A percentile compares a stretch with the other conserved stretches of the same genome.
Evolutionary conservation across 23 tunicate species (phyloP).

Genomic region (Clavelina lepadiformis): DNA sequence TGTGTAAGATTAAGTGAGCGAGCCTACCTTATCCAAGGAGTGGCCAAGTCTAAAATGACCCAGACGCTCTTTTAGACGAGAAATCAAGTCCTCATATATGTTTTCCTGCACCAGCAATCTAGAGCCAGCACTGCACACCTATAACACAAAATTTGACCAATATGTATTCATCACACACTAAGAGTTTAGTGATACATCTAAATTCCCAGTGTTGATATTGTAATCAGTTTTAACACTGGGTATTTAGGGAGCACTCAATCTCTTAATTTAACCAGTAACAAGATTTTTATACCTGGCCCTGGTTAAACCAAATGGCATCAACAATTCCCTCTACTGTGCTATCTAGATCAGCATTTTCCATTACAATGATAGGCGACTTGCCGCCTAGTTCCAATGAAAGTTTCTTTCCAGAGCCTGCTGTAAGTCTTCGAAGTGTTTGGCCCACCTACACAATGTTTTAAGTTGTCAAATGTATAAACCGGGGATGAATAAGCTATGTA

Average conservation of each 20-base stretch:
- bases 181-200: too few species aligned
- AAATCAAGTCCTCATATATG: slow-evolving; percentile 67
- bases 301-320: slow-evolving; percentile 93
- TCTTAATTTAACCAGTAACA: not conserved
- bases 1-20: not conserved
- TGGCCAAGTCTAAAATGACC: slow-evolving; percentile 84
- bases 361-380: slow-evolving; percentile 88
- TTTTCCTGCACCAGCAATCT: slow-evolving; percentile 87
- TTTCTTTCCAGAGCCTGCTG: slow-evolving; percentile 93
- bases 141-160: slow-evolving; percentile 4
- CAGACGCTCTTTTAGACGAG: slow-evolving; percentile 69
- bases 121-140: slow-evolving; percentile 98
- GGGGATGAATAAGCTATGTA: not conserved
- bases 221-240: too few species aligned
- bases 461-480: not conserved
- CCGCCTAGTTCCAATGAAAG: slow-evolving; percentile 93
- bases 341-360: slow-evolving; percentile 90
- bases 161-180: too few species aligned
- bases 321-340: slow-evolving; percentile 94
- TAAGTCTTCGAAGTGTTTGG: slow-evolving; percentile 70
- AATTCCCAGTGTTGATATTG: too few species aligned
- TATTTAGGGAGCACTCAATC: too few species aligned
- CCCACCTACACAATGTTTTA: slow-evolving; percentile 75
- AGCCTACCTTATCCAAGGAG: slow-evolving; percentile 94
- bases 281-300: slow-evolving; percentile 65